Conservation (phyloP, 2,797 vertebrate species). For the Sciaenops ocellatus region DNA sequence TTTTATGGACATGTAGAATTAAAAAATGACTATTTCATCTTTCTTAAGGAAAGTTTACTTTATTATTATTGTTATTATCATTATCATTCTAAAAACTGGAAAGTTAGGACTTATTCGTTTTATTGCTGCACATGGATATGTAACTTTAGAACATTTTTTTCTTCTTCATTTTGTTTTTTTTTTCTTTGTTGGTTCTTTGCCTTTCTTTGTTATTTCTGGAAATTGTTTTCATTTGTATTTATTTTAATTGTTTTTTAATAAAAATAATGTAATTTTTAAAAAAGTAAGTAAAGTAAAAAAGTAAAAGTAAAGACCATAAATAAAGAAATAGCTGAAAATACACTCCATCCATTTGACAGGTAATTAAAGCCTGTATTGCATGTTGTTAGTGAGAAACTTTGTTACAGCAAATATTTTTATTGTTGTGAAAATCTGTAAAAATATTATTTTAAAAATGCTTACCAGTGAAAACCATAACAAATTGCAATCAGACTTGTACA, state of each 20-base stretch:
- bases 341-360: background rate
- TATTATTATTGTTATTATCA: too few relatives aligned
- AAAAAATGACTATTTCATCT: background rate
- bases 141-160: too few relatives aligned
- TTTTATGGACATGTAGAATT: conserved; percentile 6
- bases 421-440: background rate
- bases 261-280: too few relatives aligned
- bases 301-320: background rate
- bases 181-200: too few relatives aligned
- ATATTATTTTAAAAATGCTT: background rate
- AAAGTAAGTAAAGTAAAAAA: background rate
- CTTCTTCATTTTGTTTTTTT: too few relatives aligned
- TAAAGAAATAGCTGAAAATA: background rate
- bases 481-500: background rate
- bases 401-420: background rate
- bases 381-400: background rate
- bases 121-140: background rate
- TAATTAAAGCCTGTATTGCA: background rate
- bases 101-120: background rate
- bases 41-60: background rate
- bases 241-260: too few relatives aligned
- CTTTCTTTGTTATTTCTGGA: background rate
- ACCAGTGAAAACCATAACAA: background rate
- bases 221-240: background rate
- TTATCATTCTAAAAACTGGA: background rate